Evolutionary conservation across 1,140 invertebrate genomes (phyloP), one percentile per base, ranked within the genome.

Genomic region (Cardiocondyla obscurior): DNA sequence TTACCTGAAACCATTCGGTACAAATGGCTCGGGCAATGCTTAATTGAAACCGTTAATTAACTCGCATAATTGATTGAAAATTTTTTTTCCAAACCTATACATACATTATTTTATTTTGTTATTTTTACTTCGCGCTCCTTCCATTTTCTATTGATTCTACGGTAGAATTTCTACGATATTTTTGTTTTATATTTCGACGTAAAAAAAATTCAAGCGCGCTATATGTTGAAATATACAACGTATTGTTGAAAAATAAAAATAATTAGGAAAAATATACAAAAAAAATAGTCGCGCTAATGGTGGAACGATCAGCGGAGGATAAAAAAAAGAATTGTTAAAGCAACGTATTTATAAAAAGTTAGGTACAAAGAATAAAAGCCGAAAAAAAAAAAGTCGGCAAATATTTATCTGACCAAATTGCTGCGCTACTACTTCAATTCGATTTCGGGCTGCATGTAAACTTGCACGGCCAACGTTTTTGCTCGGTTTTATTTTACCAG

Each of bases 31-130:
- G 46, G 55, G 16, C 12, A 22, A 62, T 42, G 19, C 33, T 22
- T 53, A 69, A 79, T 79, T 42, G 30, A 42, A 62, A 42, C 19
- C 19, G 42, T 62, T 62, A 62, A 79, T 79, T 42, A 67, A 69
- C 22, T 53, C 33, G 33, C 12, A 22, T 53, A 53, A 67, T 79
- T 67, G n/a, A 69, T 33, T 25, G 25, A 3, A 30, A 77, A 16
- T 10, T 44, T 49, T 39, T 39, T 67, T 4, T n/a, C n/a, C 57
- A 12, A 76, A 8, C 46, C 2, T 30, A 10, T 22, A n/a, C 5
- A 6, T 62, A 7, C 12, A 39, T 53, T 33, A 36, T 73, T 57
- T n/a, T 60, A 60, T 33, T 60, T 60, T 33, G n/a, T 42, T 73
- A 42, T 30, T 58, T n/a, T 46, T 30, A 16, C 3, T 33, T 60